Base-by-base conservation (phyloP, 2,797 vertebrate genomes). In the Orientallactaga sibirica region DNA sequence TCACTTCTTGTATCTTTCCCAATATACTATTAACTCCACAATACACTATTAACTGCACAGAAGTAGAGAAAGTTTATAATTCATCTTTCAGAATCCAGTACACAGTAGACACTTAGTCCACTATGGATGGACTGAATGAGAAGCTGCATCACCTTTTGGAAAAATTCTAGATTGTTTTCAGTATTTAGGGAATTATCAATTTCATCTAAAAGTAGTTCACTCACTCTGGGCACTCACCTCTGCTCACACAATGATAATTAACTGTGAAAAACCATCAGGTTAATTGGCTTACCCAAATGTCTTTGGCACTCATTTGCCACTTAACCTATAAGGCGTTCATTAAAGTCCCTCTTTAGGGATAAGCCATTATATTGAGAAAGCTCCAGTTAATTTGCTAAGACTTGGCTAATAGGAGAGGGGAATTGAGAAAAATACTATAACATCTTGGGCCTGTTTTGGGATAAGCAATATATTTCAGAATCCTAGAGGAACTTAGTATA, bases 281-380 rank as follows among this genome's bases (percentile, higher is more conserved):
- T 95, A 97, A 96, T 85, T 94, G 88, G 92, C 73, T 95, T 95
- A 95, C 92, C 88, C 96, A 97, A 93, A 97, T 92, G 88, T 96
- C 90, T 96, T 78, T 93, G 95, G 86, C 88, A 94, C 52, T 89
- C 83, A 81, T 62, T 93, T 90, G 88, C 86, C 90, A 95, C 90
- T 96, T 96, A 97, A 96, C 95, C 93, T 96, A 85, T 96, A 97
- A 97, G 95, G 88, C 80, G 80, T 92, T 94, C 83, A 94, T 97
- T 94, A 95, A 61, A 79, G 67, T 82, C 27, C 41, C 80, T 92
- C 95, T 92, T 96, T 85, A 96, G 92, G 70, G 95, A 94, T 92
- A 97, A 95, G 27, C 64, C 84, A 94, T 94, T 94, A 80, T 89
- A 96, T 96, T 92, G 89, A 95, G 77, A 95, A 95, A 92, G 88